Evolutionary conservation across 2,797 vertebrate genomes (phyloP).

Genomic region (Clarias platycephalus): DNA sequence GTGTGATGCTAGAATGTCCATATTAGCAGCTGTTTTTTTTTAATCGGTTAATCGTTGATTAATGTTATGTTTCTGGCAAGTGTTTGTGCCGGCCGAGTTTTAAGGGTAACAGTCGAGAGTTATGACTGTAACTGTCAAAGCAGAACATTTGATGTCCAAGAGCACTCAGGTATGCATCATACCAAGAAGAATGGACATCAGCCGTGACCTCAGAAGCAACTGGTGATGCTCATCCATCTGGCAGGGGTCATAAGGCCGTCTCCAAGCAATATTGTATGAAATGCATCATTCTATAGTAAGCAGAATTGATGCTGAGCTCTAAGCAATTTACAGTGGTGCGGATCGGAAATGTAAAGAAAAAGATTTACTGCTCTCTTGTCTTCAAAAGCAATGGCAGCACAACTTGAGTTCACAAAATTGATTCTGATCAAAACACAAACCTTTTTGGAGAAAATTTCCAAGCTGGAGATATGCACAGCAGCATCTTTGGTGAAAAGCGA

Average conservation of each 20-base stretch:
- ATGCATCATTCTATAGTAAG: not conserved
- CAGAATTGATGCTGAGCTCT: not conserved
- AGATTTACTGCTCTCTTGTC: not conserved
- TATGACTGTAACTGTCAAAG: not conserved
- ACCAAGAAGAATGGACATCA: not conserved
- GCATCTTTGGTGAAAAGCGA: too few relatives aligned
- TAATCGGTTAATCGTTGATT: too few relatives aligned
- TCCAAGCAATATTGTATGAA: not conserved
- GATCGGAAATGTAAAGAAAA: not conserved
- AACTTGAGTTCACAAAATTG: not conserved
- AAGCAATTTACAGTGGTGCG: too few relatives aligned
- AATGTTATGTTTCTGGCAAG: too few relatives aligned
- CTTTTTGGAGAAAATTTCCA: not conserved
- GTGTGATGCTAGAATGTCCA: too few relatives aligned
- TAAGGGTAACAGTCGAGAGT: too few relatives aligned
- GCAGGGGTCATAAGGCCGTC: not conserved
- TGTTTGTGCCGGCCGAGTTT: too few relatives aligned
- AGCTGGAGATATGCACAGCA: not conserved
- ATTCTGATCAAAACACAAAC: not conserved
- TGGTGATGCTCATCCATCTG: not conserved
- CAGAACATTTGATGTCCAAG: not conserved
- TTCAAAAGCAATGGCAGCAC: not conserved
- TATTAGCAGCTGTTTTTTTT: too few relatives aligned
- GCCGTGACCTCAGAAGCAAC: not conserved
- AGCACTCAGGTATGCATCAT: not conserved